A percentile compares a stretch with the other conserved stretches of the same genome.
These are phyloP conservation scores for Caenorhabditis inopinata DNA, from an alignment of 1,140 invertebrate species.

Conservation along the genomic window DNA sequence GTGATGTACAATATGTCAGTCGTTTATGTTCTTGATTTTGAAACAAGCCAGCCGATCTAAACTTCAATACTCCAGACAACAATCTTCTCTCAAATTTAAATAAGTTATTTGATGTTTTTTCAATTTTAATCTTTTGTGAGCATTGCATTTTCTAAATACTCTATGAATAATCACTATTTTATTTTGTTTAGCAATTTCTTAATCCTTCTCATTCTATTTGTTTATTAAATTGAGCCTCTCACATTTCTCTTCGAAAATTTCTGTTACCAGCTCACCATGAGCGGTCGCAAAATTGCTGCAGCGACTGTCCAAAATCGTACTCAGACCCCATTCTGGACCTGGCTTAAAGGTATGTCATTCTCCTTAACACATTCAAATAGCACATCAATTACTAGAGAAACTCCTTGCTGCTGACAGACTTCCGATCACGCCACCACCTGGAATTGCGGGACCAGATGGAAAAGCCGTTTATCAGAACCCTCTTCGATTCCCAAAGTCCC, in stretches of 20 bases:
- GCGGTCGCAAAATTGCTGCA: constrained; percentile 48
- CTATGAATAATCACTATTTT: no score
- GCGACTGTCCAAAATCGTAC: constrained; percentile 49
- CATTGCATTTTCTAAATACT: no score
- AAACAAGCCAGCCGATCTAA: no score
- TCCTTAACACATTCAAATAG: background rate
- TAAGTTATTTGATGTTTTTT: no score
- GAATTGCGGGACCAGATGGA: constrained; percentile 45
- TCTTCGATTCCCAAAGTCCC: constrained; percentile 51
- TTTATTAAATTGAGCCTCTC: background rate
- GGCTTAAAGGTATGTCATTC: constrained; percentile 28
- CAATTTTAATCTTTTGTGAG: no score
- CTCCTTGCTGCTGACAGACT: constrained; percentile 46
- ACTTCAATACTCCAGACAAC: no score
- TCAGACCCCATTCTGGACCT: constrained; percentile 51
- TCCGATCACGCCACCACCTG: constrained; percentile 43
- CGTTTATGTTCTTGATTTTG: no score
- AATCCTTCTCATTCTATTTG: no score
- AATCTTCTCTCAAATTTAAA: no score
- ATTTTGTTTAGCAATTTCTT: no score
- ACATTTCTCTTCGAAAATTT: background rate
- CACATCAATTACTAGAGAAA: constrained; percentile 26
- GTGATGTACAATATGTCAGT: no score
- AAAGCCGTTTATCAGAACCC: constrained; percentile 43
- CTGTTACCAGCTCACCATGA: constrained; percentile 26